A percentile compares a stretch with the other conserved stretches of the same genome.
Conservation (phyloP, 2,113 vertebrate genomes). For the Equus quagga region DNA sequence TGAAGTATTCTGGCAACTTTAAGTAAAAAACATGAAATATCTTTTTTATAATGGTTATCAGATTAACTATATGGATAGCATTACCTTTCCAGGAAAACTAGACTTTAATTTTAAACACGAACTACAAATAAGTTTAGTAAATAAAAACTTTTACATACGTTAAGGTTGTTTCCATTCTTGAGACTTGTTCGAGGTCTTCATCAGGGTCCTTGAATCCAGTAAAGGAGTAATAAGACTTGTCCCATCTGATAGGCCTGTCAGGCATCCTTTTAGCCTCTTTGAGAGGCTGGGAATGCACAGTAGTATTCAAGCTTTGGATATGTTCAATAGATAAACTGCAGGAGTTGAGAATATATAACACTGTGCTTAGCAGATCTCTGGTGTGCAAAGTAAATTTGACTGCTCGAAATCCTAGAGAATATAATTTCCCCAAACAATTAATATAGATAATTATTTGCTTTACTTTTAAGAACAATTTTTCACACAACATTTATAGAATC, state of each 20-base stretch:
- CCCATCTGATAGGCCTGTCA: slow-evolving; percentile 95
- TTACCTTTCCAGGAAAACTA: background rate
- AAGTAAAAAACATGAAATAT: background rate
- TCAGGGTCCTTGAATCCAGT: slow-evolving; percentile 97
- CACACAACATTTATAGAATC: slow-evolving; percentile 53
- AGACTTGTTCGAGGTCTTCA: slow-evolving; percentile 93
- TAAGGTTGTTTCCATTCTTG: slow-evolving; percentile 91
- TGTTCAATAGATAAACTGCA: slow-evolving; percentile 96
- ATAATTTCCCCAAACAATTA: slow-evolving; percentile 79
- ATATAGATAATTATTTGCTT: slow-evolving; percentile 51
- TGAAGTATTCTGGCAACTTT: slow-evolving; percentile 13
- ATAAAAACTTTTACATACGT: slow-evolving; percentile 86
- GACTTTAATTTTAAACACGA: slow-evolving; percentile 36
- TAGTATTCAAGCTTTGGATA: slow-evolving; percentile 85
- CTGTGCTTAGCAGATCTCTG: slow-evolving; percentile 94
- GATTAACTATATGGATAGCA: background rate
- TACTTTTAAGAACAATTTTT: slow-evolving; percentile 15
- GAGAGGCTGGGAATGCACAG: slow-evolving; percentile 71
- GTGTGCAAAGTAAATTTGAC: slow-evolving; percentile 95
- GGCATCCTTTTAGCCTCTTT: slow-evolving; percentile 80
- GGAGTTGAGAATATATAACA: slow-evolving; percentile 94
- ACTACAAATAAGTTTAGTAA: slow-evolving; percentile 19
- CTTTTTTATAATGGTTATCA: background rate
- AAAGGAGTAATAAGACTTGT: slow-evolving; percentile 96
- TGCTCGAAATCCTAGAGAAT: slow-evolving; percentile 93